phyloP scores from a whole-genome alignment of 2,888 invertebrate genomes.

The Dendrolimus pini region DNA sequence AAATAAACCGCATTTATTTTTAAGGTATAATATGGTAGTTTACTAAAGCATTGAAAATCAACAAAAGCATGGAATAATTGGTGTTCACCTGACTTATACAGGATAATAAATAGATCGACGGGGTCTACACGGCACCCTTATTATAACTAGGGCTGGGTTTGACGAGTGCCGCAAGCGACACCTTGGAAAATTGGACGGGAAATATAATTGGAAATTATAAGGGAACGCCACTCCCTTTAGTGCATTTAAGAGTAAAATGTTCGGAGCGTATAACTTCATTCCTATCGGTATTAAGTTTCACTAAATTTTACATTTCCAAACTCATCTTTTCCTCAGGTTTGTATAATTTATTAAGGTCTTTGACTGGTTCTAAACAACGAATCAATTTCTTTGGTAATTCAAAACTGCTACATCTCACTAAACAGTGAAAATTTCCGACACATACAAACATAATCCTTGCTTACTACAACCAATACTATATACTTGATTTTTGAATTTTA shows the following conservation, averaged over 20 bases:
- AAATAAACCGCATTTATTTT: too few species aligned
- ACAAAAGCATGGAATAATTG: conserved; percentile 23
- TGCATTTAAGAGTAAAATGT: conserved; percentile 12
- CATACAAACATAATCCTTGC: too few species aligned
- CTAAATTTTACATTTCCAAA: background rate
- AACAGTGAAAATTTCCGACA: too few species aligned
- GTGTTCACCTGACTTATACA: conserved; percentile 42
- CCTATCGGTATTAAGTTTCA: background rate
- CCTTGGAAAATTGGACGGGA: conserved; percentile 75
- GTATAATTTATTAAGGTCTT: too few species aligned
- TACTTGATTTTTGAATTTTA: too few species aligned
- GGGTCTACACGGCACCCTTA: conserved; percentile 28
- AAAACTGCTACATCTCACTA: too few species aligned
- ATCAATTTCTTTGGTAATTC: too few species aligned
- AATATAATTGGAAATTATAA: conserved; percentile 77
- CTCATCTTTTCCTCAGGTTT: too few species aligned
- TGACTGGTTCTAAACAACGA: too few species aligned
- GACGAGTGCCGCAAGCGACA: conserved; percentile 74
- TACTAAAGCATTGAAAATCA: background rate
- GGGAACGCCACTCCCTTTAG: conserved; percentile 52
- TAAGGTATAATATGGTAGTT: background rate
- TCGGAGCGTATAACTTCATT: conserved; percentile 6
- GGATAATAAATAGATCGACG: conserved; percentile 31
- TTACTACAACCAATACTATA: too few species aligned
- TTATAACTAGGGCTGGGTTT: conserved; percentile 50